Percentiles rank a stretch among this genome's conserved stretches.
Evolutionary conservation across 1,140 invertebrate genomes (phyloP).

Genomic region (Campodea augens): DNA sequence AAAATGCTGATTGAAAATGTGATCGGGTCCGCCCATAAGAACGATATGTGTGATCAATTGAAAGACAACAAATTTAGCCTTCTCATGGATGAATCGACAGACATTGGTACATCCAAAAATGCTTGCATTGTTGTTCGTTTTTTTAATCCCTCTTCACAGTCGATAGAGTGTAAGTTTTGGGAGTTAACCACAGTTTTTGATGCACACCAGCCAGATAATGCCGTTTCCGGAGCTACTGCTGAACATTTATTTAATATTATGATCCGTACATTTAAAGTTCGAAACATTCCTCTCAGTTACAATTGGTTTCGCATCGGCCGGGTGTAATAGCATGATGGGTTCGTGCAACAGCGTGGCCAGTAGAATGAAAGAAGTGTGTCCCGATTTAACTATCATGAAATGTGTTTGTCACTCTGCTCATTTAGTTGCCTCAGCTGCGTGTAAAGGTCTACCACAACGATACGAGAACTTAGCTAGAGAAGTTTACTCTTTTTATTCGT

Average conservation of each 20-base stretch:
- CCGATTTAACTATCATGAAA: slow-evolving; percentile 19
- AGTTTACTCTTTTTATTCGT: slow-evolving; percentile 15
- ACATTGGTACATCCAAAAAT: background rate
- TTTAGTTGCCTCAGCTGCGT: slow-evolving; percentile 17
- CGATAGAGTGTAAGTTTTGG: background rate
- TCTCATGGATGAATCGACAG: slow-evolving; percentile 6
- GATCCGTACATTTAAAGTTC: slow-evolving; percentile 8
- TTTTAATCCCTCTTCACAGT: background rate
- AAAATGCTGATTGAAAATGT: background rate
- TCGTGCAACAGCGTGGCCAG: slow-evolving; percentile 18
- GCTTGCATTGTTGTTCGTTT: slow-evolving; percentile 1
- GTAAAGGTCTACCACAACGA: slow-evolving; percentile 13
- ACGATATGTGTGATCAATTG: slow-evolving; percentile 1
- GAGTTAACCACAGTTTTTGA: background rate
- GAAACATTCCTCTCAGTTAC: slow-evolving; percentile 22
- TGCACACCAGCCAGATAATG: slow-evolving; percentile 5
- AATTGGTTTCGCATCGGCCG: slow-evolving; percentile 24
- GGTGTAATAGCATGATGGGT: slow-evolving; percentile 23
- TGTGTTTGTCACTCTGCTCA: slow-evolving; percentile 21
- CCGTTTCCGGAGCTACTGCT: slow-evolving; percentile 9
- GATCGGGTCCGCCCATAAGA: background rate
- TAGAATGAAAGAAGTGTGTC: slow-evolving; percentile 15
- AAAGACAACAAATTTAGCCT: slow-evolving; percentile 5
- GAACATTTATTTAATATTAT: slow-evolving; percentile 8
- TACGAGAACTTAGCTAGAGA: slow-evolving; percentile 15